Base-by-base conservation (phyloP, 2,113 vertebrate genomes). In the Psittacula cyanocephala region DNA sequence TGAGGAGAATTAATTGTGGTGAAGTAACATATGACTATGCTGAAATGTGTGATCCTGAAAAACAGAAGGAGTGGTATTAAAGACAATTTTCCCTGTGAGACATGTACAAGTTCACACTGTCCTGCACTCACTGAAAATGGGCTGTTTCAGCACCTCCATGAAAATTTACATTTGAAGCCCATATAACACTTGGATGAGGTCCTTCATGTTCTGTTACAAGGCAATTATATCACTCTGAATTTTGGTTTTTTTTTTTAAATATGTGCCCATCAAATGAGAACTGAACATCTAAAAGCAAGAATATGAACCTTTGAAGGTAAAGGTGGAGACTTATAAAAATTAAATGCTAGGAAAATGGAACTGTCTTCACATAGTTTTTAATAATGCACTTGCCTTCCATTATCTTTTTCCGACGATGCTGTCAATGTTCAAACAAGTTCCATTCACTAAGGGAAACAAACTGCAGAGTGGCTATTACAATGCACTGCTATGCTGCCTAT, bases 41-140 rank as follows among this genome's bases (percentile, higher is more conserved):
- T 83, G 68, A 88, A 96, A 86, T 43, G 29, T 88, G 68, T 72
- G 55, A 90, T 86, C 39, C 24, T 91, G 60, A 91, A 94, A 81
- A 89, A 74, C 43, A 77, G 37, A 8, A 44, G 44, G 12, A 86
- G 10, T 88, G 6, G 3, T 52, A 80, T 90, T 86, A 94, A 93
- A 91, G 19, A 23, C 37, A 39, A 47, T 95, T 94, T 91, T 86
- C 39, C 44, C 60, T 75, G 7, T 67, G 52, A 86, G 64, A 90
- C 1, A 1, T 33, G 31, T 76, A 47, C 17, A 86, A 68, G 24
- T 91, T 91, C 80, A 60, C 24, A 65, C 33, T 90, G 25, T 55
- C 60, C 65, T 86, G 55, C 23, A 93, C 41, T 52, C 39, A 46
- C 46, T 86, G 46, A 88, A 74, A 77, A 89, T 1, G 9, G 70